Conservation (phyloP, 2,797 vertebrate genomes). For the Premnoplex brunnescens region DNA sequence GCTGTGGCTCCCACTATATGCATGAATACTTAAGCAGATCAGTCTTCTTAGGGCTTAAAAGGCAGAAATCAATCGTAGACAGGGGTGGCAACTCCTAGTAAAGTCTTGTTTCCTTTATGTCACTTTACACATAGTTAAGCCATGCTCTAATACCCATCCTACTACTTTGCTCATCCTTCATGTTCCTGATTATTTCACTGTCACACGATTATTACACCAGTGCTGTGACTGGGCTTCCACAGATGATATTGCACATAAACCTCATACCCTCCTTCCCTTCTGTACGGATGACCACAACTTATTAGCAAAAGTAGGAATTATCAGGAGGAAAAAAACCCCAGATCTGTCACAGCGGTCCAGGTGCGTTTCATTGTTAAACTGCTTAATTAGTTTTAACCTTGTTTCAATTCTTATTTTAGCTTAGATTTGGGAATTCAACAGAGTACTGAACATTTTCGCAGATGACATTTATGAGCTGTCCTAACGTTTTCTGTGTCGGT, state of each 20-base stretch:
- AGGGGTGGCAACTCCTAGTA: neutral
- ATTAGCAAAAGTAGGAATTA: neutral
- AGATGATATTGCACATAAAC: fast-evolving
- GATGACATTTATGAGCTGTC: neutral
- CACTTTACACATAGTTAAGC: neutral
- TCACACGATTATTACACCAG: too few species aligned
- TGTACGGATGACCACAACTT: neutral
- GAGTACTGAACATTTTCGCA: fast-evolving
- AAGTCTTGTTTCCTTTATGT: neutral
- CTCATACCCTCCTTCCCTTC: neutral
- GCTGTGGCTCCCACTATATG: neutral
- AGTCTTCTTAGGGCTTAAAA: neutral
- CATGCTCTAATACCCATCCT: fast-evolving
- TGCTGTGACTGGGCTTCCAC: fast-evolving
- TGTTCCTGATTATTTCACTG: neutral
- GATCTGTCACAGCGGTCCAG: neutral
- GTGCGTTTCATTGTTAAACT: neutral
- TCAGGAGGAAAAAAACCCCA: too few species aligned
- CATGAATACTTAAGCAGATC: neutral
- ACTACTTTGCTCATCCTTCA: neutral
- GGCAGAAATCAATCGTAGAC: neutral
- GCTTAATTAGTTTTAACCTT: neutral
- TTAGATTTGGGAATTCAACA: neutral
- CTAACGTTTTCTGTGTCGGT: neutral
- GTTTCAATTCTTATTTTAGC: neutral